Evolutionary conservation across 1,140 invertebrate species (phyloP).

Genomic region (Lucilia cuprina): DNA sequence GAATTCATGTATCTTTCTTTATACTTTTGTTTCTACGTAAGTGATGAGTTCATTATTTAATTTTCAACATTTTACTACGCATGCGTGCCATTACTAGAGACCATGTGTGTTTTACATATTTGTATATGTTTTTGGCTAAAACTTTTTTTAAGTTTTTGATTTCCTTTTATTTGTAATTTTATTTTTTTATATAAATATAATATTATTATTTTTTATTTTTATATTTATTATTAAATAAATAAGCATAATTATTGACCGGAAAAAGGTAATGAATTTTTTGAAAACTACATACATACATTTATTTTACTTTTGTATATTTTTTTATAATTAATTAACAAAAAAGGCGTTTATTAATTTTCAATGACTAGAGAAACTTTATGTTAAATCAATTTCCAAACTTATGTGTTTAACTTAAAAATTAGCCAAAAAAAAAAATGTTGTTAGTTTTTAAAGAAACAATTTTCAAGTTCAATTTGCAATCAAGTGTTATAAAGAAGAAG

Average conservation of each 20-base stretch:
- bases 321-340: no score
- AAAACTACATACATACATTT: no score
- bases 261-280: background rate
- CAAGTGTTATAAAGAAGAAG: no score
- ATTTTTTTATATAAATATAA: background rate
- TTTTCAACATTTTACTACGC: background rate
- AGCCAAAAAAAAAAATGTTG: background rate
- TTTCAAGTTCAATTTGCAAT: no score
- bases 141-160: no score
- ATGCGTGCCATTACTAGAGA: background rate
- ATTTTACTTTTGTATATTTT: no score
- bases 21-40: background rate
- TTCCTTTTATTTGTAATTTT: background rate
- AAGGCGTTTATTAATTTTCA: background rate
- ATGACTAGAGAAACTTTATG: background rate
- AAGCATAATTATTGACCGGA: background rate
- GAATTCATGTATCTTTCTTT: background rate
- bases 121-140: no score
- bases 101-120: no score
- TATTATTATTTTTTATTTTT: no score
- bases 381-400: background rate
- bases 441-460: background rate
- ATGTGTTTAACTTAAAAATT: background rate
- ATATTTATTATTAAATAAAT: background rate
- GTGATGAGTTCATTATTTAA: background rate